phyloP scores from a whole-genome alignment of 2,797 vertebrate species.

The Calcarius lapponicus region DNA sequence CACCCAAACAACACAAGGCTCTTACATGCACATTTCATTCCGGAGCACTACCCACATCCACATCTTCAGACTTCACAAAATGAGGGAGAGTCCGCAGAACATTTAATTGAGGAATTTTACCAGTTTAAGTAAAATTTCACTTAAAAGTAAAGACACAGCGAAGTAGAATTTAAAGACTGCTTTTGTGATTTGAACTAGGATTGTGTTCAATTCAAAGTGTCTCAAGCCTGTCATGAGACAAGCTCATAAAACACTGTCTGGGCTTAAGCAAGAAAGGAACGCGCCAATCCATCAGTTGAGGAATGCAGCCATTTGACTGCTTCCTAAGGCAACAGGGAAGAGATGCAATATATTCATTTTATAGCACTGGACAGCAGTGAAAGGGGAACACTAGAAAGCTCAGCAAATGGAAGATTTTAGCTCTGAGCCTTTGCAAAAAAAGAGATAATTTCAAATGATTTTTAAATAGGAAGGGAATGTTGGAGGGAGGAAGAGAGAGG shows the following conservation, averaged over 20 bases:
- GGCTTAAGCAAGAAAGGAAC: conserved; percentile 70
- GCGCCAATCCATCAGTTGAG: conserved; percentile 75
- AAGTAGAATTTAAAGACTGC: conserved; percentile 46
- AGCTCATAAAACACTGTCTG: conserved; percentile 74
- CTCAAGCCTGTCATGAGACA: conserved; percentile 74
- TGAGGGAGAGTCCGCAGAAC: neutral
- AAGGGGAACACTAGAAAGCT: conserved; percentile 41
- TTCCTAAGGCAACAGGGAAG: conserved; percentile 76
- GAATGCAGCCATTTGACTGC: conserved; percentile 77
- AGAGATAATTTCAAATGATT: conserved; percentile 28
- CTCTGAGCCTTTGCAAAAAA: conserved; percentile 43
- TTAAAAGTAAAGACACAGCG: conserved; percentile 1
- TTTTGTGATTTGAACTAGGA: conserved; percentile 56
- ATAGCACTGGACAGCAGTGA: conserved; percentile 62
- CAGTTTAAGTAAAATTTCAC: conserved; percentile 18
- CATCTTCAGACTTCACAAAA: neutral
- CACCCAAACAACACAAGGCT: conserved; percentile 28
- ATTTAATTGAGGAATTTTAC: neutral
- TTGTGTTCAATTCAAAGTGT: conserved; percentile 73
- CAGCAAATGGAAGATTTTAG: conserved; percentile 65
- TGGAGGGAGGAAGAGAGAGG: neutral
- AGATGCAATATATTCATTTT: conserved; percentile 77
- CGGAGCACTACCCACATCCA: neutral
- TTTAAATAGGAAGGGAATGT: conserved; percentile 42
- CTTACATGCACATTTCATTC: neutral